Evolutionary conservation across 2,797 vertebrate genomes (phyloP).

Genomic region (Scleropages formosus): DNA sequence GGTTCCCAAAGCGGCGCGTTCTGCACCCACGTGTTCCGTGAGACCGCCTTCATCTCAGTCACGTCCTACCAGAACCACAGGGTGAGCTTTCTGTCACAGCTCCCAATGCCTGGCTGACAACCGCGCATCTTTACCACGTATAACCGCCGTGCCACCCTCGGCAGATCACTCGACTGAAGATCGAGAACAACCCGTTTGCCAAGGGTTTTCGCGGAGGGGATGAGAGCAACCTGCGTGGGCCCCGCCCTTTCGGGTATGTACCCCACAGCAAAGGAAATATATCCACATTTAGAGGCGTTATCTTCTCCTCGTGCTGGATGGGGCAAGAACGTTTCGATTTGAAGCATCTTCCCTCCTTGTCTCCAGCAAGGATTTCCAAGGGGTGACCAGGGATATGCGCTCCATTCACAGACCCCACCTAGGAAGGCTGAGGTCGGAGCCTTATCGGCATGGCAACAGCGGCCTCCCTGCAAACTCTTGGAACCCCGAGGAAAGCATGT

Average conservation of each 20-base stretch:
- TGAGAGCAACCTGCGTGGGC: conserved; percentile 92
- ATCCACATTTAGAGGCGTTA: no score
- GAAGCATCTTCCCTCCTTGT: no score
- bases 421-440: neutral
- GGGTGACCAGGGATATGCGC: neutral
- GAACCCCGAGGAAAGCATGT: neutral
- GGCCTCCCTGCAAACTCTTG: neutral
- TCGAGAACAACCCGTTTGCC: conserved; percentile 97
- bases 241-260: no score
- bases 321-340: no score
- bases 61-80: conserved; percentile 99
- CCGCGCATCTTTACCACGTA: no score
- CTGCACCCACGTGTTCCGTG: conserved; percentile 92
- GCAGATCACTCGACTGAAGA: conserved; percentile 97
- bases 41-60: conserved; percentile 94
- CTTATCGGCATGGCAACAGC: neutral
- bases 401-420: neutral
- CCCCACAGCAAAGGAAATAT: no score
- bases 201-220: conserved; percentile 96
- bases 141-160: conserved; percentile 34
- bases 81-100: no score
- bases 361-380: neutral
- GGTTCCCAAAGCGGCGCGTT: conserved; percentile 98
- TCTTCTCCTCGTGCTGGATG: no score
- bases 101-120: no score